phyloP scores from a whole-genome alignment of 2,888 invertebrate species.

The Aphodius granarius region DNA sequence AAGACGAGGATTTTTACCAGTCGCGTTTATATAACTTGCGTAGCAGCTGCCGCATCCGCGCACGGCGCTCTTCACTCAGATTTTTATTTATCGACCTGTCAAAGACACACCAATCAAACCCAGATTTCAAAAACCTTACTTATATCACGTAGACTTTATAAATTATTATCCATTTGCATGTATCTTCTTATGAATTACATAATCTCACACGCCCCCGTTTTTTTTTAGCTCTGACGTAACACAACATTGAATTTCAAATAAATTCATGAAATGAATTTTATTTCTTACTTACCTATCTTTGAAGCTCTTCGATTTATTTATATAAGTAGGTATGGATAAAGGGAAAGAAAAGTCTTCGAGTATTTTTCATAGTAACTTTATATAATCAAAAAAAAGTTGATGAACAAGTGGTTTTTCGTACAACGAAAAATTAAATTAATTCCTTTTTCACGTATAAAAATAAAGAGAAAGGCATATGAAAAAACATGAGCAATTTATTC shows the following conservation, averaged over 20 bases:
- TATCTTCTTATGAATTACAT: background rate
- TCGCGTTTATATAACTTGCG: background rate
- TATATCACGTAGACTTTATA: background rate
- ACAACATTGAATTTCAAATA: background rate
- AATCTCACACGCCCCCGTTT: background rate
- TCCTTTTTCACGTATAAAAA: slow-evolving; percentile 13
- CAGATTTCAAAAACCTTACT: background rate
- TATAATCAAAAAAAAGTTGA: slow-evolving; percentile 13
- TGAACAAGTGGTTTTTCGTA: slow-evolving; percentile 4
- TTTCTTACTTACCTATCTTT: background rate
- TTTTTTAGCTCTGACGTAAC: background rate
- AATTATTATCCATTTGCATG: background rate
- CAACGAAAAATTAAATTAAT: slow-evolving; percentile 12
- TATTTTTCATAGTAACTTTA: slow-evolving; percentile 10
- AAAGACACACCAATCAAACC: background rate
- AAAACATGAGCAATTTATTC: slow-evolving; percentile 8
- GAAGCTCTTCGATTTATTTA: background rate
- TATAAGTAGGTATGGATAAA: background rate
- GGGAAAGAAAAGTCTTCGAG: background rate
- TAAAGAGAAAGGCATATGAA: slow-evolving; percentile 2
- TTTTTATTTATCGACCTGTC: background rate
- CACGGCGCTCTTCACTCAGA: background rate
- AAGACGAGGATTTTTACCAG: background rate
- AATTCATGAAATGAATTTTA: background rate
- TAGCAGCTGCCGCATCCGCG: background rate